These are phyloP conservation scores for Leptosomus discolor DNA, from an alignment of 2,113 vertebrate genomes.

Conservation along the genomic window DNA sequence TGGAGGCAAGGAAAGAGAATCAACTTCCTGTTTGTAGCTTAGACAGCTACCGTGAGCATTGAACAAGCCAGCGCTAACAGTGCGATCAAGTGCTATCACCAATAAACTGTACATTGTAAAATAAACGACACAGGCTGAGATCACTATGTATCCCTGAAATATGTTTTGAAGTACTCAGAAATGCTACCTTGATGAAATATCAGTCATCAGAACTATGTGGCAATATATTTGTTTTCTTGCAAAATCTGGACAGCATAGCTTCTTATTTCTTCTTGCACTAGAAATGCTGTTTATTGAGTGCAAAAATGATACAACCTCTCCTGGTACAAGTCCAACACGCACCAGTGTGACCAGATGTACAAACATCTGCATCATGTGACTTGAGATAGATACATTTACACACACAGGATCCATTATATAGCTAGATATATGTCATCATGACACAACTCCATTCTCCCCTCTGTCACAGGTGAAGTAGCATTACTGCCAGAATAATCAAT, in stretches of 20 bases:
- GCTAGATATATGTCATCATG: neutral
- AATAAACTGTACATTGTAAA: neutral
- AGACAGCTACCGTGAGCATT: neutral
- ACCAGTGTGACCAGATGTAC: neutral
- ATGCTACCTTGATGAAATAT: neutral
- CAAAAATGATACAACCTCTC: neutral
- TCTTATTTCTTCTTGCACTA: neutral
- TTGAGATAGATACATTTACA: fast-evolving
- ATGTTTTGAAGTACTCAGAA: neutral
- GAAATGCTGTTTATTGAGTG: neutral
- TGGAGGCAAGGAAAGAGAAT: neutral
- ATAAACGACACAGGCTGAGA: neutral
- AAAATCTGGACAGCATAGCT: neutral
- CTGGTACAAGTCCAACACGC: neutral
- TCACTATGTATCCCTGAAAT: neutral
- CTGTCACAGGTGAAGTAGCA: neutral
- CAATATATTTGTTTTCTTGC: neutral
- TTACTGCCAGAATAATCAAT: neutral
- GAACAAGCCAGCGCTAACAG: neutral
- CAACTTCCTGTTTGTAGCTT: neutral
- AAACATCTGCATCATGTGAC: neutral
- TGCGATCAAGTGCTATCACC: neutral
- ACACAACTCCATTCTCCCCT: neutral
- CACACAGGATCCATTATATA: neutral
- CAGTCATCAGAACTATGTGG: neutral